Evolutionary conservation across 2,797 vertebrate genomes (phyloP).

Genomic region (Dromococcyx pavoninus): DNA sequence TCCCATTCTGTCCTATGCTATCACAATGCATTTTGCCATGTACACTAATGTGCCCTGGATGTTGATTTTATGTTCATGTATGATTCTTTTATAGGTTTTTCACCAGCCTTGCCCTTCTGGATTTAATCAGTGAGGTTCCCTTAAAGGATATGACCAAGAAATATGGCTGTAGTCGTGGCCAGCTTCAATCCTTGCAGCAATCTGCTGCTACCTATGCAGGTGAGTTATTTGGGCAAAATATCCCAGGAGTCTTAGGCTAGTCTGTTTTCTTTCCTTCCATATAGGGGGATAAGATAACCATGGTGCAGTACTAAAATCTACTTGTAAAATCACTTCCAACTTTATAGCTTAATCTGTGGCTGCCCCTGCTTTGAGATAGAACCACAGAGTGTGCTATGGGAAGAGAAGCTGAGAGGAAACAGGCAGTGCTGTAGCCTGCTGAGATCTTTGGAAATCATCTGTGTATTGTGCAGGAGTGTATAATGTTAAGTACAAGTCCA

Average conservation of each 20-base stretch:
- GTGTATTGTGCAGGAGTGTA: neutral
- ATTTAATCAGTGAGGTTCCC: constrained; percentile 92
- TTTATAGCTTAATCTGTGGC: neutral
- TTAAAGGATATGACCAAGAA: constrained; percentile 88
- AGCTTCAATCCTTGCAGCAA: constrained; percentile 96
- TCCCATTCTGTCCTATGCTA: neutral
- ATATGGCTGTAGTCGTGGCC: constrained; percentile 92
- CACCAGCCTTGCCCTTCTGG: constrained; percentile 92
- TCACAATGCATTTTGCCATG: neutral
- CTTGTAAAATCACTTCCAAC: neutral
- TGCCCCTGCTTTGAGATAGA: neutral
- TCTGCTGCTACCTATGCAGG: constrained; percentile 96
- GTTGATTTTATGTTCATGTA: neutral
- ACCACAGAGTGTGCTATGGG: neutral
- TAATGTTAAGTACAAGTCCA: neutral
- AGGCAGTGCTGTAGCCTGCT: neutral
- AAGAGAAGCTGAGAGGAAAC: neutral
- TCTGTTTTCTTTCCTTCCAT: neutral
- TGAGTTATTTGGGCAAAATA: constrained; percentile 45
- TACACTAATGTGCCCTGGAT: neutral
- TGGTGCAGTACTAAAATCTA: neutral
- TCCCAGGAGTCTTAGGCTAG: neutral
- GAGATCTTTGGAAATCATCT: neutral
- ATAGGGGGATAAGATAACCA: neutral
- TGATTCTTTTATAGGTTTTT: constrained; percentile 84